Conservation (phyloP, 2,888 invertebrate species). For the Cerastis leucographa region DNA sequence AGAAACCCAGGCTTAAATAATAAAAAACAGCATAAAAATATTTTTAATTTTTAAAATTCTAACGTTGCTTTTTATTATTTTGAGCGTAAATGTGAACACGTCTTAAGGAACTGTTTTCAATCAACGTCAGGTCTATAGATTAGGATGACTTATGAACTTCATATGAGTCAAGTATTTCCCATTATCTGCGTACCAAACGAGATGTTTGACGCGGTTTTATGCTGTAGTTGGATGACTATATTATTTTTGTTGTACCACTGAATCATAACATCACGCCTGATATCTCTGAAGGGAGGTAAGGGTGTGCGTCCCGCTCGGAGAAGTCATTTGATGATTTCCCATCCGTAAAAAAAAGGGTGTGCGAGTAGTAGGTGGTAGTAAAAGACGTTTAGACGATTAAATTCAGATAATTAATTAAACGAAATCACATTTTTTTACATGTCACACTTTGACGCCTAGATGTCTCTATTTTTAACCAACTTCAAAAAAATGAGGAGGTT, state of each 20-base stretch:
- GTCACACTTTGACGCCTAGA: too few species aligned
- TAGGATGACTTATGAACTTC: slow-evolving; percentile 65
- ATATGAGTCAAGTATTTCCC: slow-evolving; percentile 58
- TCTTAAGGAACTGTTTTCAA: slow-evolving; percentile 64
- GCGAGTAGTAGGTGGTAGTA: not conserved
- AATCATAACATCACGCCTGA: not conserved
- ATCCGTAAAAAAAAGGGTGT: too few species aligned
- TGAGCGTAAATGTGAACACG: slow-evolving; percentile 16
- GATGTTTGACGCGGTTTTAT: slow-evolving; percentile 39
- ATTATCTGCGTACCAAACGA: slow-evolving; percentile 55
- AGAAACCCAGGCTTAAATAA: not conserved
- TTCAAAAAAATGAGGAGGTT: too few species aligned
- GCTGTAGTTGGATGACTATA: slow-evolving; percentile 1
- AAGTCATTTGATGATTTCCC: too few species aligned
- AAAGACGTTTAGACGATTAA: not conserved
- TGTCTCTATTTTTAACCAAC: too few species aligned
- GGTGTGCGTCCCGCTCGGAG: too few species aligned
- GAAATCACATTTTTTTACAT: too few species aligned
- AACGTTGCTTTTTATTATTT: not conserved
- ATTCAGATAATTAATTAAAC: not conserved
- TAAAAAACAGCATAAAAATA: not conserved
- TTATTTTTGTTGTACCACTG: not conserved
- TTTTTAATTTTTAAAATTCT: not conserved
- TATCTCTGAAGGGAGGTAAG: not conserved
- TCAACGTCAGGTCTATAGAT: slow-evolving; percentile 65